Percentiles rank a stretch among this genome's conserved stretches.
Conservation (phyloP, 2,797 vertebrate genomes). For the Orientallactaga sibirica region DNA sequence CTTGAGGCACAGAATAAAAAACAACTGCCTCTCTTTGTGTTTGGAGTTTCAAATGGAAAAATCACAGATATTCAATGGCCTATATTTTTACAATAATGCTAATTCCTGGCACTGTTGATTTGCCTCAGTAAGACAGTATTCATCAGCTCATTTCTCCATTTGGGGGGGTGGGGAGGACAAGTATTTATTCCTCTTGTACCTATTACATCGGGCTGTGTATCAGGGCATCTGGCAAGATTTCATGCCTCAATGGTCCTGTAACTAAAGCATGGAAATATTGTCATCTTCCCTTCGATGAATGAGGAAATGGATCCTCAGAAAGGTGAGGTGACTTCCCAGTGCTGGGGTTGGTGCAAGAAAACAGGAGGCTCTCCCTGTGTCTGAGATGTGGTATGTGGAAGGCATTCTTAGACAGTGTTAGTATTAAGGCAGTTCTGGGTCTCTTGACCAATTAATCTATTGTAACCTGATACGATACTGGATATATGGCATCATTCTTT, state of each 20-base stretch:
- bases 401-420: too few relatives aligned
- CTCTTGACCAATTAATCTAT: too few relatives aligned
- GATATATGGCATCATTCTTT: too few relatives aligned
- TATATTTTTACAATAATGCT: conserved; percentile 5
- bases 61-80: not conserved
- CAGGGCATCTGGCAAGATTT: not conserved
- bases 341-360: not conserved
- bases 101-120: not conserved
- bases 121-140: not conserved
- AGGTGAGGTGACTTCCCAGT: not conserved
- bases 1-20: not conserved
- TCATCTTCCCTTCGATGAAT: not conserved
- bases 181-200: not conserved
- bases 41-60: not conserved
- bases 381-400: not conserved
- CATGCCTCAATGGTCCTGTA: not conserved
- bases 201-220: not conserved
- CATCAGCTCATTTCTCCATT: conserved; percentile 35
- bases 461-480: too few relatives aligned
- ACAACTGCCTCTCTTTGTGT: not conserved
- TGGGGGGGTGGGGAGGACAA: not conserved
- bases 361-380: not conserved
- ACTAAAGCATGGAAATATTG: not conserved
- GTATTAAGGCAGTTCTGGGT: too few relatives aligned
- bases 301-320: conserved; percentile 2